Percentiles rank a stretch among this genome's conserved stretches.
These are phyloP conservation scores for Cryptosula pallasiana DNA, from an alignment of 2,888 invertebrate genomes.

Conservation along the genomic window DNA sequence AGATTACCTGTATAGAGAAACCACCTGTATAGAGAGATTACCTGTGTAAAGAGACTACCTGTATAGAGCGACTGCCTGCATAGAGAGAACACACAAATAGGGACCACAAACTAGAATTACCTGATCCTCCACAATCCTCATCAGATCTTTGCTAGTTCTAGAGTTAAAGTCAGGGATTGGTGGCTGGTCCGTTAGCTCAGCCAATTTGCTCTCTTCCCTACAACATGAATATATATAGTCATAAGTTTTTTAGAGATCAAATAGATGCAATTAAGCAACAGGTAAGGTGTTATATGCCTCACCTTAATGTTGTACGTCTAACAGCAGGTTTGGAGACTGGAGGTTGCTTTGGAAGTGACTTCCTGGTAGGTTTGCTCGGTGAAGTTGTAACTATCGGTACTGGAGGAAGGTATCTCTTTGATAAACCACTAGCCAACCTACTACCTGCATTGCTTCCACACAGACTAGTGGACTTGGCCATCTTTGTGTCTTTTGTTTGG, in stretches of 20 bases:
- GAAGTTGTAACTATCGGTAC: background rate
- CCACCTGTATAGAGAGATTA: too few species aligned
- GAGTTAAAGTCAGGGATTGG: conserved; percentile 36
- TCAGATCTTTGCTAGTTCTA: conserved; percentile 44
- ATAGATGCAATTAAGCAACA: background rate
- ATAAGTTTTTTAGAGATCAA: background rate
- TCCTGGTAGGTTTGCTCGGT: background rate
- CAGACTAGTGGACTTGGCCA: background rate
- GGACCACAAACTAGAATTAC: conserved; percentile 34
- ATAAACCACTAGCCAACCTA: background rate
- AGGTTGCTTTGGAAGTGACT: conserved; percentile 16
- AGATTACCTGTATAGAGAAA: too few species aligned
- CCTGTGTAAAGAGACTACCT: too few species aligned
- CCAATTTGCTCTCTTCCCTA: conserved; percentile 46
- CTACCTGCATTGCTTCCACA: background rate
- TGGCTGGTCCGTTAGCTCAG: conserved; percentile 41
- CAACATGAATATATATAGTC: conserved; percentile 24
- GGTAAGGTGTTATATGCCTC: conserved; percentile 28
- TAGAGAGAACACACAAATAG: too few species aligned
- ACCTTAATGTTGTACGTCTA: conserved; percentile 37
- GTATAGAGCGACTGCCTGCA: too few species aligned
- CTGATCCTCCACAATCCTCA: conserved; percentile 50
- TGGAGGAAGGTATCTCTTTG: conserved; percentile 9
- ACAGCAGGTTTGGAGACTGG: background rate
- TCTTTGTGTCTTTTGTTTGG: background rate